Percentiles rank a stretch among this genome's conserved stretches.
These are phyloP conservation scores for Athene noctua DNA, from an alignment of 2,113 vertebrate species.

Conservation along the genomic window DNA sequence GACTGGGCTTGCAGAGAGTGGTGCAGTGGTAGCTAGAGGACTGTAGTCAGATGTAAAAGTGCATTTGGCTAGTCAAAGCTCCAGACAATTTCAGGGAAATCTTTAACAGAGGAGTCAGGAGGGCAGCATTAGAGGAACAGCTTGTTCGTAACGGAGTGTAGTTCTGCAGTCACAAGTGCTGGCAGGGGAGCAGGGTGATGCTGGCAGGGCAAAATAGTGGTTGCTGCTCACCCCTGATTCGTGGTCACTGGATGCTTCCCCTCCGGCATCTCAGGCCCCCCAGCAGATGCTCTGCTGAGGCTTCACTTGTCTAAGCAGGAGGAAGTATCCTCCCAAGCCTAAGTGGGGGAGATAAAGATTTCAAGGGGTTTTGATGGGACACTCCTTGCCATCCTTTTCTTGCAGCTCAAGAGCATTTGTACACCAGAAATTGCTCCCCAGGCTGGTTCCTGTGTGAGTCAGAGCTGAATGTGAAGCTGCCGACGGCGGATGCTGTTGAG, in stretches of 20 bases:
- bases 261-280: not conserved
- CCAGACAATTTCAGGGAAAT: not conserved
- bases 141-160: not conserved
- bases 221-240: not conserved
- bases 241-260: accelerated
- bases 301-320: not conserved
- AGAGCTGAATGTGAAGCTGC: not conserved
- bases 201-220: not conserved
- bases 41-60: not conserved
- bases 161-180: slow-evolving; percentile 5
- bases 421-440: not conserved
- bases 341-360: not conserved
- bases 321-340: slow-evolving; percentile 9
- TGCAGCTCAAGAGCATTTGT: not conserved
- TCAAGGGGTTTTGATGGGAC: not conserved
- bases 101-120: not conserved
- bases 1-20: not conserved
- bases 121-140: slow-evolving; percentile 14
- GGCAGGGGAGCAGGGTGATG: not conserved
- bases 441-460: slow-evolving; percentile 20
- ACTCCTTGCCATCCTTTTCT: not conserved
- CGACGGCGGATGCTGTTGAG: not conserved
- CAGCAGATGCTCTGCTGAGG: not conserved
- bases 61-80: not conserved
- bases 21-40: not conserved